A percentile compares a stretch with the other conserved stretches of the same genome.
These are phyloP conservation scores for Poecile montanus DNA, from an alignment of 2,797 vertebrate genomes.

Conservation along the genomic window DNA sequence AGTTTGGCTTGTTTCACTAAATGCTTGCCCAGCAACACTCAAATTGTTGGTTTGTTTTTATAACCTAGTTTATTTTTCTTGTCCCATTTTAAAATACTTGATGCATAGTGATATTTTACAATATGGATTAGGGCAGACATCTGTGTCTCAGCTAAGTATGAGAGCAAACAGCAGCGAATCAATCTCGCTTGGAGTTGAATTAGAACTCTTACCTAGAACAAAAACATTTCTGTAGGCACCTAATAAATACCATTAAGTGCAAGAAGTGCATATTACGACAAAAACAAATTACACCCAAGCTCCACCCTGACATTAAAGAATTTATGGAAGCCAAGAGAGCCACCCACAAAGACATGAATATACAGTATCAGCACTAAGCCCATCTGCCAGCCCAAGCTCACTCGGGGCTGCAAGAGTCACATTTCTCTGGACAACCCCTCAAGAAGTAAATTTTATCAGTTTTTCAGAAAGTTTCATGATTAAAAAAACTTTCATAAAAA, in stretches of 20 bases:
- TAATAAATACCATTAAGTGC: constrained; percentile 64
- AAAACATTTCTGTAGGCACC: constrained; percentile 64
- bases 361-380: constrained; percentile 37
- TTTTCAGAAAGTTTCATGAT: not conserved
- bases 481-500: not conserved
- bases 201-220: constrained; percentile 50
- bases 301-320: constrained; percentile 72
- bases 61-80: constrained; percentile 62
- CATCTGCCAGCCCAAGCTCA: not conserved
- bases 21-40: constrained; percentile 63
- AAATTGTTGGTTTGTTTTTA: constrained; percentile 59
- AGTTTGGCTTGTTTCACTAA: constrained; percentile 64
- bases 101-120: not conserved
- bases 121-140: not conserved
- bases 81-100: constrained; percentile 1
- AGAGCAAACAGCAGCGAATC: constrained; percentile 27
- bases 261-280: constrained; percentile 67
- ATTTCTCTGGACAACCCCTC: not conserved
- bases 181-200: constrained; percentile 7
- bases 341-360: constrained; percentile 60
- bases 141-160: not conserved
- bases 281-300: constrained; percentile 67
- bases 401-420: not conserved
- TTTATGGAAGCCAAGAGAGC: constrained; percentile 59
- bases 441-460: not conserved